These are phyloP conservation scores for Cottus gobio DNA, from an alignment of 2,113 vertebrate species.

Conservation along the genomic window DNA sequence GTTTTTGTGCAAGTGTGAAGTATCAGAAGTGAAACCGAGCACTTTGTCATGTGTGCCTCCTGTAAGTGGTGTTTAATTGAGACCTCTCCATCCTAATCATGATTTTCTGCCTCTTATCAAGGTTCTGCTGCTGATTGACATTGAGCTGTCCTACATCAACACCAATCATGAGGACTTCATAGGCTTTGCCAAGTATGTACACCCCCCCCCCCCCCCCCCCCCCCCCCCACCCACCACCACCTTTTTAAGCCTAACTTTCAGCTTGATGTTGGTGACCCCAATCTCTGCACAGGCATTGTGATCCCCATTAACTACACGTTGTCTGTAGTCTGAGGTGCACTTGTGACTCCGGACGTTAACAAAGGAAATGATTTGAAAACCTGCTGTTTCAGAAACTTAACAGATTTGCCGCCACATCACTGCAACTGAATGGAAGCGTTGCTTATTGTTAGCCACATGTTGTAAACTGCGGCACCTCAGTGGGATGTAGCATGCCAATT, in stretches of 20 bases:
- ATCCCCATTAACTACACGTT: conserved; percentile 22
- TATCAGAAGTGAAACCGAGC: not conserved
- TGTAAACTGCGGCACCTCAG: conserved; percentile 35
- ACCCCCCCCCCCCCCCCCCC: not conserved
- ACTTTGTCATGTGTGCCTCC: not conserved
- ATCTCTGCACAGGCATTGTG: not conserved
- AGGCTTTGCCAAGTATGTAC: conserved; percentile 96
- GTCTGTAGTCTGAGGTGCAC: conserved; percentile 10
- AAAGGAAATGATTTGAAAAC: not conserved
- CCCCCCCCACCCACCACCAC: not conserved
- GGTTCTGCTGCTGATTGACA: conserved; percentile 97
- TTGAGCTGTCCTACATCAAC: conserved; percentile 98
- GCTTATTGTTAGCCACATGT: conserved; percentile 33
- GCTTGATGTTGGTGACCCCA: conserved; percentile 22
- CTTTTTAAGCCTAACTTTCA: conserved; percentile 8
- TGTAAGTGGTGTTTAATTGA: conserved; percentile 31
- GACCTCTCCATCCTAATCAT: conserved; percentile 41
- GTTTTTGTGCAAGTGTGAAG: conserved; percentile 18
- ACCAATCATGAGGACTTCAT: conserved; percentile 99
- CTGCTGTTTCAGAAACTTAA: not conserved
- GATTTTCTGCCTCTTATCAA: conserved; percentile 71
- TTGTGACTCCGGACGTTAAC: conserved; percentile 17
- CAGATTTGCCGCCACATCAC: not conserved
- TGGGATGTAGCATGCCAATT: conserved; percentile 43
- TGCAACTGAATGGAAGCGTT: conserved; percentile 17